Percentiles rank a stretch among this genome's conserved stretches.
Evolutionary conservation across 2,888 invertebrate genomes (phyloP).

Genomic region (Amaurobius ferox): DNA sequence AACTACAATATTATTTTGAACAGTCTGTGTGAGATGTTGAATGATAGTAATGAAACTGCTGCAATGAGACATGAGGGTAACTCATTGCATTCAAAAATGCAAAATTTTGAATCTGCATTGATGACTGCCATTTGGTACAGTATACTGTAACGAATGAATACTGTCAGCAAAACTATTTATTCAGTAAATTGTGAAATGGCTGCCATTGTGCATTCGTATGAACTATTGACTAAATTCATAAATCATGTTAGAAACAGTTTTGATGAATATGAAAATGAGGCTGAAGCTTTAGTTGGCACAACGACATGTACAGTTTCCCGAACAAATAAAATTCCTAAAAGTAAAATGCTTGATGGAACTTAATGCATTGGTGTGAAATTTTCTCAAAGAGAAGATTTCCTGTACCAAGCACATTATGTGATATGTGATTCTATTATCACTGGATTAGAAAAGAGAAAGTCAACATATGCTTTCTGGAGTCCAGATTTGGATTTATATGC

Average conservation of each 20-base stretch:
- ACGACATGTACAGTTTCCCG: neutral
- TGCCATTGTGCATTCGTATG: neutral
- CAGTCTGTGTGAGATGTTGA: neutral
- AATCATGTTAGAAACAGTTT: no score
- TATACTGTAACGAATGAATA: neutral
- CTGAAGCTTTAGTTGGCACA: neutral
- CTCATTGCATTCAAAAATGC: no score
- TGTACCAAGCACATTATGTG: neutral
- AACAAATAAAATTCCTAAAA: no score
- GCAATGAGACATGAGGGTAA: neutral
- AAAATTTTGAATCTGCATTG: no score
- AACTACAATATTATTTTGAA: neutral
- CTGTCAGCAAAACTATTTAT: no score
- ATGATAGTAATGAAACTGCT: neutral
- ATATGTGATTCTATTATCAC: neutral
- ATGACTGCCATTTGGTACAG: neutral
- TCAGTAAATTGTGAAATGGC: neutral
- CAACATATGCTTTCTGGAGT: neutral
- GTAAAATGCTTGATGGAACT: no score
- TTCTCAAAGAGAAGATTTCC: neutral
- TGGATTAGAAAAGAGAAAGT: neutral
- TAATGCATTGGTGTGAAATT: neutral
- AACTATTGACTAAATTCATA: no score
- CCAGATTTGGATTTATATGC: neutral
- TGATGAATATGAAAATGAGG: no score